Base-by-base conservation (phyloP, 2,888 invertebrate species). In the Hydriomena furcata region DNA sequence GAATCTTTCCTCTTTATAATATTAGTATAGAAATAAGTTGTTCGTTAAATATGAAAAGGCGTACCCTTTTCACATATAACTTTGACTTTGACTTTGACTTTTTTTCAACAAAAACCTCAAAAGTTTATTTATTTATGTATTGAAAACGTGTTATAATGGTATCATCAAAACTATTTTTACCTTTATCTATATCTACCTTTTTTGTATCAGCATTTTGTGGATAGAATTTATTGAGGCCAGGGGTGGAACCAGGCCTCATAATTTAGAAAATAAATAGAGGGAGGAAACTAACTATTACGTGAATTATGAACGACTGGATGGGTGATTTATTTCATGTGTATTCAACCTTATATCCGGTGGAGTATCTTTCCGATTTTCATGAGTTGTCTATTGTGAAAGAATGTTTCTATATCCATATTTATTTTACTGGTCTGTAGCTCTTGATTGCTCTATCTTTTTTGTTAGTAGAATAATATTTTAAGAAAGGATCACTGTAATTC, bases 221-320 rank as follows among this genome's bases (percentile, higher is more conserved):
- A 53, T 55, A 45, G 11, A 52, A 59, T 61, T 59, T 61, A 59
- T 61, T 37, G 51, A 31, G 49, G 40, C 41, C 20, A 42, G 45
- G 51, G 55, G 52, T 61, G 52, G 56, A 51, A 52, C 52, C 42
- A 45, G 47, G 50, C 45, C 48, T 53, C 61, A 58, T 61, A 59
- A 61, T 58, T 61, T 61, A 59, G 50, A 54, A 58, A 61, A 61
- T 57, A 61, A 61, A 57, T 61, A 59, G 52, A 52, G 48, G 54
- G 37, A 55, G 55, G 55, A 61, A 61, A 55, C 55, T 57, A 53
- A 50, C 52, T 48, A 52, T 54, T 55, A 53, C 43, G 42, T 49
- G 53, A 57, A 52, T 59, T 57, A 59, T 55, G 57, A 53, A 55
- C 28, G 54, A 45, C 31, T 48, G 37, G 51, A 47, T 44, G 27